Evolutionary conservation across 2,888 invertebrate species (phyloP), one percentile per base, ranked within the genome.

Genomic region (Danaus chrysippus): DNA sequence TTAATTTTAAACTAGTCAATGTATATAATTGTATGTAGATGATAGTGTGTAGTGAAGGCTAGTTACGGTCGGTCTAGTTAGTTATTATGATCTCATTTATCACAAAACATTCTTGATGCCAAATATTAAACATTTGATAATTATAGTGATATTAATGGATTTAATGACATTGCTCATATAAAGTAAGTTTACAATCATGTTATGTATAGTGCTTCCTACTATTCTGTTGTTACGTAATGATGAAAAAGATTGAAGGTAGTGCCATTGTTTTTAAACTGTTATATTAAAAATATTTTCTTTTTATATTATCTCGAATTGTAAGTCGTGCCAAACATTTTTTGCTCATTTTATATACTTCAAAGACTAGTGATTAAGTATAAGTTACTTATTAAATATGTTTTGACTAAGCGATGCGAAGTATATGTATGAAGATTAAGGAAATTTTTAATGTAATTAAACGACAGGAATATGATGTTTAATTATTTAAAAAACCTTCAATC

Each of bases 271-370:
- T 66, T 52, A 46, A 53, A 10, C 56, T 59, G 34, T 13, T 54
- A 54, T 46, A 17, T 17, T 42, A 15, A 57, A 15, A 19, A 19
- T 54, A 54, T 13, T n/a, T 52, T 46, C 44, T 49, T 49, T 44
- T 43, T 71, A 71, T 75, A 70, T 72, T 59, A 59, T 66, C 46
- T 52, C 57, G 17, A 64, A 62, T 64, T 63, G 57, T 66, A 60
- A 66, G 65, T 70, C 68, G 73, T 76, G 75, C 73, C 74, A 73
- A 76, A 73, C 66, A 64, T 67, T 66, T 59, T 46, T 69, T 69
- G 69, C 69, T 68, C 68, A 68, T 55, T 42, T 56, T 56, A 58
- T 58, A n/a, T 41, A 59, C 68, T 68, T 61, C 41, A 71, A 69
- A 69, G 69, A 69, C 17, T 49, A 49, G 49, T 17, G 49, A 49